Percentiles rank a stretch among this genome's conserved stretches.
These are phyloP conservation scores for Scotopteryx bipunctaria DNA, from an alignment of 2,888 invertebrate genomes.

Conservation along the genomic window DNA sequence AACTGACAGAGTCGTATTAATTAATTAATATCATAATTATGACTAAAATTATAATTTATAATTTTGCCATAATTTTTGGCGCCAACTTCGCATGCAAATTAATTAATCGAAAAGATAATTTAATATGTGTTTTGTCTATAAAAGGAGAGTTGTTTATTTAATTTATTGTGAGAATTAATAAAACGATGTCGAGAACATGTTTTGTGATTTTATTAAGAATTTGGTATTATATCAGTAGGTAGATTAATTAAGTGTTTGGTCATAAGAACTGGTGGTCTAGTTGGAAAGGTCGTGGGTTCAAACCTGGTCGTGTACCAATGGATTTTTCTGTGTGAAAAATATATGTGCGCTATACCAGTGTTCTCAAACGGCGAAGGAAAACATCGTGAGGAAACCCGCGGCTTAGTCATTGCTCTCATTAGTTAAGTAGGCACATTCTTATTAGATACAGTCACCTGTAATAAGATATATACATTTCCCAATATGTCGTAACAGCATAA, in stretches of 20 bases:
- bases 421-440: too few relatives aligned
- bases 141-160: slow-evolving; percentile 22
- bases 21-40: slow-evolving; percentile 42
- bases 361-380: too few relatives aligned
- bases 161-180: slow-evolving; percentile 10
- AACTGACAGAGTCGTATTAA: slow-evolving; percentile 10
- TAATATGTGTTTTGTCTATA: slow-evolving; percentile 23
- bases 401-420: too few relatives aligned
- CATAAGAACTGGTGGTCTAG: too few relatives aligned
- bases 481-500: too few relatives aligned
- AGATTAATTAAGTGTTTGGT: background rate
- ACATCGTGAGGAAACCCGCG: too few relatives aligned
- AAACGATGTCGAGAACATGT: background rate
- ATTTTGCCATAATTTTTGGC: slow-evolving; percentile 34
- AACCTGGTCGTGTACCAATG: too few relatives aligned
- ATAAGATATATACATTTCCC: too few relatives aligned
- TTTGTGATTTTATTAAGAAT: background rate
- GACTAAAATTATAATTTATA: slow-evolving; percentile 38
- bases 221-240: background rate
- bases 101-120: slow-evolving; percentile 27
- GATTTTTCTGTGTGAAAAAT: too few relatives aligned
- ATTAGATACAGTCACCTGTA: too few relatives aligned
- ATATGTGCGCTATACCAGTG: too few relatives aligned
- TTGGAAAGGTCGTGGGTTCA: too few relatives aligned
- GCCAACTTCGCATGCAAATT: slow-evolving; percentile 19